These are phyloP conservation scores for Porites lobata DNA, from an alignment of 92 coral and sea anemone species.

Conservation along the genomic window DNA sequence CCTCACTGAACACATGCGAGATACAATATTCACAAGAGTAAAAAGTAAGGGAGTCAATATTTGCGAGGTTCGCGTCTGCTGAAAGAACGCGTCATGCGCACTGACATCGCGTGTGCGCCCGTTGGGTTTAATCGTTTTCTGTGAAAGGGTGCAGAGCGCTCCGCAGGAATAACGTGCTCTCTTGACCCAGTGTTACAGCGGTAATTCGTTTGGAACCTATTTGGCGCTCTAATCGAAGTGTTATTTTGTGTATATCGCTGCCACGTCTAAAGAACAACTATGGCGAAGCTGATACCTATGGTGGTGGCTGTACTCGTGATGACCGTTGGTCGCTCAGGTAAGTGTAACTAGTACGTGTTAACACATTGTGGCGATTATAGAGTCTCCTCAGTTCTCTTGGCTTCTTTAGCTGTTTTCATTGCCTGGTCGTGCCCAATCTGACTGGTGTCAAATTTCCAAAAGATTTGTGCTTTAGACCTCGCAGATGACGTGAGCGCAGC, in stretches of 20 bases:
- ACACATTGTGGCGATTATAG: conserved; percentile 13
- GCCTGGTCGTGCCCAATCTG: neutral
- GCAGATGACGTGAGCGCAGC: neutral
- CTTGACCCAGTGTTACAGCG: conserved; percentile 9
- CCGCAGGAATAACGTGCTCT: conserved; percentile 28
- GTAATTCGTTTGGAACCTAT: conserved; percentile 17
- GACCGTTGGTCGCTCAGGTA: conserved; percentile 44
- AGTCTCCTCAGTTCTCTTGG: neutral
- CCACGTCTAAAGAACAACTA: conserved; percentile 1
- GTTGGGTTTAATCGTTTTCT: conserved; percentile 12
- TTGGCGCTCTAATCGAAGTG: neutral
- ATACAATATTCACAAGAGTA: conserved; percentile 32
- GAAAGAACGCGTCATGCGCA: conserved; percentile 32
- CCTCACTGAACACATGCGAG: neutral
- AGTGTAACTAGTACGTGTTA: conserved; percentile 9
- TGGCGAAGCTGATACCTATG: conserved; percentile 13
- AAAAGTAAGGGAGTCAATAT: neutral
- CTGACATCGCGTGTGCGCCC: conserved; percentile 19
- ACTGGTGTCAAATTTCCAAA: conserved; percentile 36
- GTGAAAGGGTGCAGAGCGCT: conserved; percentile 32
- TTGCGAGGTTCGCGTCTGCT: conserved; percentile 31
- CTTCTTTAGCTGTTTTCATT: neutral
- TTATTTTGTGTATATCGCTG: neutral
- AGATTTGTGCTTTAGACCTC: neutral
- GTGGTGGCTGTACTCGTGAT: conserved; percentile 21